Percentiles rank a stretch among this genome's conserved stretches.
These are phyloP conservation scores for Ptilorrhoa leucosticta DNA, from an alignment of 2,113 vertebrate species.

Conservation along the genomic window DNA sequence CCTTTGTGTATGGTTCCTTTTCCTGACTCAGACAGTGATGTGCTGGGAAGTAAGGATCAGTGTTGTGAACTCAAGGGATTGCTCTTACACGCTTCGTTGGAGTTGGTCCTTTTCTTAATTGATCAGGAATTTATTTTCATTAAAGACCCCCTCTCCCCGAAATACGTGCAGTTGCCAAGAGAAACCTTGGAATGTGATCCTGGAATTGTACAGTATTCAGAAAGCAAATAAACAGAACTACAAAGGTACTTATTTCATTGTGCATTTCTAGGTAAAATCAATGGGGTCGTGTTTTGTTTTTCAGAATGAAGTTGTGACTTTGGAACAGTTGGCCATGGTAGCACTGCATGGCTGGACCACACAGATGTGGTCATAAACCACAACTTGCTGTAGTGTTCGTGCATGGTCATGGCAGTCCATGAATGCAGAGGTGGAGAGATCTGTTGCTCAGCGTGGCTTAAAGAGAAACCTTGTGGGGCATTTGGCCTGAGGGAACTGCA, in stretches of 20 bases:
- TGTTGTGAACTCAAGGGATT: not conserved
- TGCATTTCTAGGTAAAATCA: not conserved
- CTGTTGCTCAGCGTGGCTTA: not conserved
- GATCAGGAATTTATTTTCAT: not conserved
- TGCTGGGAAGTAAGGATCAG: not conserved
- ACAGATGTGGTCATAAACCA: not conserved
- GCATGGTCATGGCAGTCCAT: not conserved
- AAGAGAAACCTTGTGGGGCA: not conserved
- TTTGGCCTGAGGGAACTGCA: not conserved
- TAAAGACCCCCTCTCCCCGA: not conserved
- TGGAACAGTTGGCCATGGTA: not conserved
- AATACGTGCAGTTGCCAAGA: not conserved
- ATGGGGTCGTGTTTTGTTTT: not conserved
- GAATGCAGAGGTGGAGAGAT: not conserved
- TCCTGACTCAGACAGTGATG: not conserved
- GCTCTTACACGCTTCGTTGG: not conserved
- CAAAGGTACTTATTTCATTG: not conserved
- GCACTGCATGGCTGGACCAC: not conserved
- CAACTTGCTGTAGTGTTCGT: rapidly evolving
- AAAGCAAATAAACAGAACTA: not conserved
- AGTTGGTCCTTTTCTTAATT: not conserved
- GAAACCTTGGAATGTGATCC: not conserved
- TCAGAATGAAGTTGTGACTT: not conserved
- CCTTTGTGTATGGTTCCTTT: not conserved
- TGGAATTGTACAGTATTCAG: not conserved